Conservation (phyloP, 2,888 invertebrate genomes). For the Pyrrhia umbra region DNA sequence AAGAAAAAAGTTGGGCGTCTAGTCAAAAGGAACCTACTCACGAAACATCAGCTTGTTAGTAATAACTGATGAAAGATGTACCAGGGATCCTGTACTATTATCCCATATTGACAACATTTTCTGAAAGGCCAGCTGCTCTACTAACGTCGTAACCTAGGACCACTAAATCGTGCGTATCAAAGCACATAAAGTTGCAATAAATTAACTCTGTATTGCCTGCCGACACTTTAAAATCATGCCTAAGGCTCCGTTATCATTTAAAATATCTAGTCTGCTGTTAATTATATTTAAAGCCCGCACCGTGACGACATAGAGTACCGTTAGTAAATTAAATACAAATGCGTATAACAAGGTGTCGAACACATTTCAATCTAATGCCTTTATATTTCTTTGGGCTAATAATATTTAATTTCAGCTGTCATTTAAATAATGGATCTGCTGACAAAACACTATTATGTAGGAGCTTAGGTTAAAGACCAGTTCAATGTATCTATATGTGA, state of each 20-base stretch:
- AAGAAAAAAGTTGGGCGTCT: no score
- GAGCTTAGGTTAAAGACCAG: conserved; percentile 16
- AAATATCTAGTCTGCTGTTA: conserved; percentile 26
- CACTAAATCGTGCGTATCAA: conserved; percentile 32
- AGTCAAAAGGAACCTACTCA: no score
- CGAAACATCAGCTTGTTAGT: no score
- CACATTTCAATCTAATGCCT: conserved; percentile 15
- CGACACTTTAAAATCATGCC: conserved; percentile 36
- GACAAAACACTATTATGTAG: conserved; percentile 35
- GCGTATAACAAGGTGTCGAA: conserved; percentile 5
- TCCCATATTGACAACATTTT: background rate
- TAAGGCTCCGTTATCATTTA: conserved; percentile 39
- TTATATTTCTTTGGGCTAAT: conserved; percentile 13
- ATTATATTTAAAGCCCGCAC: conserved; percentile 27
- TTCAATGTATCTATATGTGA: conserved; percentile 44
- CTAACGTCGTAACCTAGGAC: conserved; percentile 19
- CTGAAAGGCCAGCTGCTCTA: conserved; percentile 5
- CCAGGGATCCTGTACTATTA: no score
- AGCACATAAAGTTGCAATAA: conserved; percentile 38
- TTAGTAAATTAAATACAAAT: conserved; percentile 32
- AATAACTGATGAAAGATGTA: no score
- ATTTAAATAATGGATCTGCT: conserved; percentile 39
- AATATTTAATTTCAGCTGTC: conserved; percentile 18
- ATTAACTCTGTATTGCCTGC: conserved; percentile 26
- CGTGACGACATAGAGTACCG: conserved; percentile 30